These are phyloP conservation scores for Philereme transversata DNA, from an alignment of 2,888 invertebrate species.

Conservation along the genomic window DNA sequence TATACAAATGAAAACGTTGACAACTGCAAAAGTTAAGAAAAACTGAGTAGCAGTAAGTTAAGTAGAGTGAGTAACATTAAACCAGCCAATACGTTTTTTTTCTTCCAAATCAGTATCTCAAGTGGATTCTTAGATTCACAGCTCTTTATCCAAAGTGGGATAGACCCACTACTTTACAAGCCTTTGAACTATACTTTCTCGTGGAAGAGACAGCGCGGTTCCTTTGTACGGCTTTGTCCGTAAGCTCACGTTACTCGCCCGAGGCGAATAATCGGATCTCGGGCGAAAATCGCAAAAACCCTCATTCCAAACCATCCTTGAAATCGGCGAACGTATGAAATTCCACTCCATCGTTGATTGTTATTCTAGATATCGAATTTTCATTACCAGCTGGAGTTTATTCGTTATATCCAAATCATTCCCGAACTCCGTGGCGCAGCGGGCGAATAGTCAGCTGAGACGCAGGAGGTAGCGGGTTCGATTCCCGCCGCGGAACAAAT, in stretches of 20 bases:
- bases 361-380: constrained; percentile 23
- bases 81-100: too few species aligned
- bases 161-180: not conserved
- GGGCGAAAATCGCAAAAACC: constrained; percentile 32
- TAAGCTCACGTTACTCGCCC: constrained; percentile 35
- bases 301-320: constrained; percentile 32
- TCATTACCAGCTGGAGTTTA: constrained; percentile 4
- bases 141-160: not conserved
- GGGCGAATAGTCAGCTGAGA: too few species aligned
- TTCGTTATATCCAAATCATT: too few species aligned
- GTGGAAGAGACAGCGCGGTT: constrained; percentile 4
- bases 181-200: constrained; percentile 8
- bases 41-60: too few species aligned
- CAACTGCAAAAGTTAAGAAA: too few species aligned
- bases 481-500: too few species aligned
- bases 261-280: constrained; percentile 36
- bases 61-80: too few species aligned
- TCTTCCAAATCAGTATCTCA: too few species aligned
- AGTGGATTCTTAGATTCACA: too few species aligned
- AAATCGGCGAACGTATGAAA: constrained; percentile 35
- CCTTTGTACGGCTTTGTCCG: constrained; percentile 33
- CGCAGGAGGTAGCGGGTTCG: too few species aligned
- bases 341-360: constrained; percentile 26
- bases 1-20: too few species aligned
- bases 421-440: too few species aligned